Percentiles rank a stretch among this genome's conserved stretches.
These are phyloP conservation scores for Endomychus coccineus DNA, from an alignment of 2,888 invertebrate species.

Conservation along the genomic window DNA sequence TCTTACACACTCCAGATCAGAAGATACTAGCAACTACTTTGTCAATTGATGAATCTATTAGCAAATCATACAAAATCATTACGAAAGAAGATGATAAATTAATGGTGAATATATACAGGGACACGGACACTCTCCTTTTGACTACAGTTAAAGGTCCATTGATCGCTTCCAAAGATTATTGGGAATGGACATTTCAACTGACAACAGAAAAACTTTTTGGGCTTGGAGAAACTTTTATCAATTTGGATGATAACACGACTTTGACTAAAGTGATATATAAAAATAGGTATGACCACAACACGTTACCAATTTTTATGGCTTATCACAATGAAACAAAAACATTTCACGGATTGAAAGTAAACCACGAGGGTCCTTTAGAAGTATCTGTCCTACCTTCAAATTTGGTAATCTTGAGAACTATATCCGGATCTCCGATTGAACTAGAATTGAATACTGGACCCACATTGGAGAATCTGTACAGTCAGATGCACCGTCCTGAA, in stretches of 20 bases:
- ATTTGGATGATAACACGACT: constrained; percentile 36
- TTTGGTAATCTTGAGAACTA: constrained; percentile 50
- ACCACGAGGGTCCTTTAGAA: constrained; percentile 50
- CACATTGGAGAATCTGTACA: constrained; percentile 45
- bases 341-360: constrained; percentile 52
- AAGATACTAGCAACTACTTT: background rate
- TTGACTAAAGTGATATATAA: constrained; percentile 44
- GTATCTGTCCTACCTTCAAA: constrained; percentile 48
- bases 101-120: constrained; percentile 28
- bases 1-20: constrained; percentile 21
- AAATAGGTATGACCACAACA: constrained; percentile 42
- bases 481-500: constrained; percentile 24
- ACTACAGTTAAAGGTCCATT: constrained; percentile 52
- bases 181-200: constrained; percentile 53
- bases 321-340: constrained; percentile 44
- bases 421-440: constrained; percentile 41
- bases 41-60: background rate
- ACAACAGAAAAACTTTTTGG: constrained; percentile 49
- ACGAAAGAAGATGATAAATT: constrained; percentile 20
- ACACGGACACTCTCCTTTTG: constrained; percentile 37
- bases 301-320: constrained; percentile 49
- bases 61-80: constrained; percentile 7
- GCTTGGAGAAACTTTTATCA: constrained; percentile 45
- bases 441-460: constrained; percentile 49
- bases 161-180: constrained; percentile 52